Base-by-base conservation (phyloP, 2,113 vertebrate genomes). In the Pavo muticus region DNA sequence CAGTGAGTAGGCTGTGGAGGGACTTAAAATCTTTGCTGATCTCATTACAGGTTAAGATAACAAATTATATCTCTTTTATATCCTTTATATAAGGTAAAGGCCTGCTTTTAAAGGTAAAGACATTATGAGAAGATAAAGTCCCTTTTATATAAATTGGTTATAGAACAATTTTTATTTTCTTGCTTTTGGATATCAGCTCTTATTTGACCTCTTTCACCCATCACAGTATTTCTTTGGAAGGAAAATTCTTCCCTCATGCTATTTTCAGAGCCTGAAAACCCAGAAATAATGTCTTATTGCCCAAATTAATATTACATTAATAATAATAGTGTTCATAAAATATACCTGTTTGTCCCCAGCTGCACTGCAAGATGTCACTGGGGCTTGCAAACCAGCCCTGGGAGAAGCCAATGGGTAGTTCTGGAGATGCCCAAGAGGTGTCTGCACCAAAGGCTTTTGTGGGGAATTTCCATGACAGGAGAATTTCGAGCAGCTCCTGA, bases 101-200 rank as follows among this genome's bases (percentile, higher is more conserved):
- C 56, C 72, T 91, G n/a, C 45, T 80, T 88, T 91, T 77, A 93
- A 91, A 90, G 82, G 83, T 68, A 83, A 90, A 86, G 92, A 86
- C 63, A n/a, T 93, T 52, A 72, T 14, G 47, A 68, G 76, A 45
- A 90, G 79, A 91, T 87, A 86, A 93, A 88, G 40, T 79, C 56
- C 24, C 14, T 5, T 42, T 32, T 76, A 72, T 67, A 85, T 16
- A 80, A 95, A 92, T 82, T 84, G 82, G 91, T 87, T 95, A 76
- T 14, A 20, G 81, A 87, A 61, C 47, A 82, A 65, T 18, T 92
- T 76, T 29, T 79, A 59, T 63, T 73, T 25, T 73, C n/a, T 59
- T 3, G 9, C 27, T 85, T 87, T 84, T 56, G 50, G 50, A 5
- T 50, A 77, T 20, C 67, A 50, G 57, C 61, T 88, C 54, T 91